Evolutionary conservation across 2,113 vertebrate species (phyloP).

Genomic region (Petrocephalus microphthalmus): DNA sequence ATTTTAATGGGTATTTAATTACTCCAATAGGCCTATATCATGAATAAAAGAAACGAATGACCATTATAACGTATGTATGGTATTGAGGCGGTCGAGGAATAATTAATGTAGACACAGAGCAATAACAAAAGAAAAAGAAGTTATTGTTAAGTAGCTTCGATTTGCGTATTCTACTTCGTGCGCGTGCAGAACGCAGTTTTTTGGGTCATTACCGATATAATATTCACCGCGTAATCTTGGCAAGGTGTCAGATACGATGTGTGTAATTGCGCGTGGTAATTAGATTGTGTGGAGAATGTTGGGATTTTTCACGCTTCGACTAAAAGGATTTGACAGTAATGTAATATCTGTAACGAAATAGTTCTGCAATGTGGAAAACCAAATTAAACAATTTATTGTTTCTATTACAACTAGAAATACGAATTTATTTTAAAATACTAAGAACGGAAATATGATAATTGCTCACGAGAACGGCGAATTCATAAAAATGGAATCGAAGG

Average conservation of each 20-base stretch:
- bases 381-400: not conserved
- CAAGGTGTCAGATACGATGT: not conserved
- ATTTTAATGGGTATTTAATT: not conserved
- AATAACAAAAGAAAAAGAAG: not conserved
- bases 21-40: not conserved
- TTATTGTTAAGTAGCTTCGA: not conserved
- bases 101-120: not conserved
- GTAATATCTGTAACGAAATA: not conserved
- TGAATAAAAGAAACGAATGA: not conserved
- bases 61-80: not conserved
- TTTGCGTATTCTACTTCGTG: not conserved
- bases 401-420: not conserved
- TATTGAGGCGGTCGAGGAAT: not conserved
- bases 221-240: not conserved
- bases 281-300: constrained; percentile 2
- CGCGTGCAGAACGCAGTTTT: not conserved
- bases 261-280: constrained; percentile 4
- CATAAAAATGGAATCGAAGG: not conserved
- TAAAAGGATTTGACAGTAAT: constrained; percentile 3
- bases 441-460: not conserved
- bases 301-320: not conserved
- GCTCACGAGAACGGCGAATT: not conserved
- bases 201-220: not conserved
- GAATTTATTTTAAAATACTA: not conserved
- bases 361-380: not conserved